A percentile compares a stretch with the other conserved stretches of the same genome.
phyloP scores from a whole-genome alignment of 2,113 vertebrate genomes.

The Tychaedon coryphoeus region DNA sequence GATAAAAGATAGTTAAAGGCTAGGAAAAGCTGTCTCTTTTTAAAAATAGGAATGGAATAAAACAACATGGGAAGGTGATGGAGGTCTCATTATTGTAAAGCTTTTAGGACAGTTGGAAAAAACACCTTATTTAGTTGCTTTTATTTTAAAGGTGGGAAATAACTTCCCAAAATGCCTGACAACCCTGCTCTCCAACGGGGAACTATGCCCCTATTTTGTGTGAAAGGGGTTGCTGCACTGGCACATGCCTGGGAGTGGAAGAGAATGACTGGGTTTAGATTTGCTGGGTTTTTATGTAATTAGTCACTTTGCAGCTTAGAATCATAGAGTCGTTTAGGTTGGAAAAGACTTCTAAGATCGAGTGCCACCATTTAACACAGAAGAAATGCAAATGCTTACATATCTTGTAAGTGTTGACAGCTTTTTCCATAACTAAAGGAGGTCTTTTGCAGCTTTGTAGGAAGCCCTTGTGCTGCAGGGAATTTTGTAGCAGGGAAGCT shows the following conservation, averaged over 20 bases:
- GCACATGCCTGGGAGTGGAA: neutral
- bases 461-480: neutral
- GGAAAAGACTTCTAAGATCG: neutral
- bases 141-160: neutral
- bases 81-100: neutral
- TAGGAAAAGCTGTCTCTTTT: neutral
- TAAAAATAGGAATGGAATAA: neutral
- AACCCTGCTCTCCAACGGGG: neutral
- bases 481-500: neutral
- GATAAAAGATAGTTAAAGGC: neutral
- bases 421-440: neutral
- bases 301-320: neutral
- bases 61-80: neutral
- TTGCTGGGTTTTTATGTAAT: neutral
- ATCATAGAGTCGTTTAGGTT: neutral
- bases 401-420: neutral
- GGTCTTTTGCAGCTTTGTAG: neutral
- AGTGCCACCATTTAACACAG: neutral
- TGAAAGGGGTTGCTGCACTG: neutral
- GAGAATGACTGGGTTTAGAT: neutral
- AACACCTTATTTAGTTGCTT: neutral
- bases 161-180: neutral
- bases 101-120: neutral
- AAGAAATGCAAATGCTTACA: neutral
- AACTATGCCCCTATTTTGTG: accelerated